Evolutionary conservation across 2,113 vertebrate genomes (phyloP).

Genomic region (Mustelus asterias): DNA sequence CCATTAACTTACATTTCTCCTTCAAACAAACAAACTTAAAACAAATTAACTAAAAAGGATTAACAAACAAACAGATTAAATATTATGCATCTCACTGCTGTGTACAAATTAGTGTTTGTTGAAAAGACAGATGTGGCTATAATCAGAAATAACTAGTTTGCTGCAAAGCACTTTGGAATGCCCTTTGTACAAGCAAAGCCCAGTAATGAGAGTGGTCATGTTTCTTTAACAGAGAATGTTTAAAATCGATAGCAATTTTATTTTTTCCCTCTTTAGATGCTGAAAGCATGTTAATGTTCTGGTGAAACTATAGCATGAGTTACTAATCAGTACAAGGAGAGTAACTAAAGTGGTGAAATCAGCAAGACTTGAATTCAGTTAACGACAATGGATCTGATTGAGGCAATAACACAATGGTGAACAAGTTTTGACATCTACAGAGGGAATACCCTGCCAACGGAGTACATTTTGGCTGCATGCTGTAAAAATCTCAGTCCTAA

Average conservation of each 20-base stretch:
- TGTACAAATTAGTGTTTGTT: not conserved
- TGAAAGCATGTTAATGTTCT: no score
- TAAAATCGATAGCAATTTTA: no score
- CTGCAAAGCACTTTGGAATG: not conserved
- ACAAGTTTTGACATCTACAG: no score
- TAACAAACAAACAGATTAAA: no score
- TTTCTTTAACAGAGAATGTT: not conserved
- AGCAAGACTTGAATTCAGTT: not conserved
- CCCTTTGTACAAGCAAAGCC: no score
- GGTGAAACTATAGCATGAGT: no score
- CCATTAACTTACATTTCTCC: not conserved
- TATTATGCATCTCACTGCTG: not conserved
- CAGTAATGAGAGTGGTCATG: not conserved
- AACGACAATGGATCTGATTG: no score
- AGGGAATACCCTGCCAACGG: no score
- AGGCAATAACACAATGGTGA: no score
- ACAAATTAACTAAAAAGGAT: not conserved
- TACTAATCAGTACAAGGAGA: no score
- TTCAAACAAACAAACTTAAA: not conserved
- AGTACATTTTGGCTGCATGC: no score
- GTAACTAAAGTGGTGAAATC: not conserved
- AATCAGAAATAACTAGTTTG: not conserved
- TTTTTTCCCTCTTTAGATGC: not conserved
- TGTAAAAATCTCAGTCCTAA: no score
- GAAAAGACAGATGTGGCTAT: not conserved